Conservation (phyloP, 64 coral and sea anemone genomes). For the Stylophora pistillata region DNA sequence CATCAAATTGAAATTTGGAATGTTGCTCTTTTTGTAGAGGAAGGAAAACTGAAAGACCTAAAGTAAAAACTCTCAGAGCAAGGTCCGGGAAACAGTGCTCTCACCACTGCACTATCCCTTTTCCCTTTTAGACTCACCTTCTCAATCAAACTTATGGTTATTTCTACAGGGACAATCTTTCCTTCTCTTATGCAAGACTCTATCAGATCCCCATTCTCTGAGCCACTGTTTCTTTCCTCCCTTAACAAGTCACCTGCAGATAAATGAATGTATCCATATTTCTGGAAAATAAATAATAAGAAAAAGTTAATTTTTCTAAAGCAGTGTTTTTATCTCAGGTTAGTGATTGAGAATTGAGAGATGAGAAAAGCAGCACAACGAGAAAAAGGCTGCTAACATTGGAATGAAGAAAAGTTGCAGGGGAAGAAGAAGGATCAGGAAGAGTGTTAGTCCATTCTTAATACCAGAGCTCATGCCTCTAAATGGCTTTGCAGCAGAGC, state of each 20-base stretch:
- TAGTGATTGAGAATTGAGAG: not conserved
- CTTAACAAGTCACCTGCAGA: constrained; percentile 93
- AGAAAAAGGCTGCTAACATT: no score
- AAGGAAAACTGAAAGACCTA: no score
- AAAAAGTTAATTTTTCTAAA: not conserved
- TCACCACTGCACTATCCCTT: no score
- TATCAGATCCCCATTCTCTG: constrained; percentile 95
- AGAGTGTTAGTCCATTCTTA: no score
- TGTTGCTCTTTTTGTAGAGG: no score
- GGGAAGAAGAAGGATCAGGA: no score
- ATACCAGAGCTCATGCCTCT: no score
- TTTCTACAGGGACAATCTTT: constrained; percentile 98
- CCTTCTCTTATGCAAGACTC: constrained; percentile 88
- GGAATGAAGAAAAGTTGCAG: no score
- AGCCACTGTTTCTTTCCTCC: constrained; percentile 89
- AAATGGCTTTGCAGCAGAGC: no score
- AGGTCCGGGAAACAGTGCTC: not conserved
- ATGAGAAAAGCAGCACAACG: not conserved
- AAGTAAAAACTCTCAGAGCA: no score
- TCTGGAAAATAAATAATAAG: constrained; percentile 46
- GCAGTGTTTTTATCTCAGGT: not conserved
- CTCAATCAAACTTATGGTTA: constrained; percentile 91
- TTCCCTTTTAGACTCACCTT: constrained; percentile 55
- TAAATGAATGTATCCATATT: constrained; percentile 91
- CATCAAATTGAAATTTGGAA: no score